Evolutionary conservation across 2,888 invertebrate genomes (phyloP), one percentile per base, ranked within the genome.

Genomic region (Heliconius erato): DNA sequence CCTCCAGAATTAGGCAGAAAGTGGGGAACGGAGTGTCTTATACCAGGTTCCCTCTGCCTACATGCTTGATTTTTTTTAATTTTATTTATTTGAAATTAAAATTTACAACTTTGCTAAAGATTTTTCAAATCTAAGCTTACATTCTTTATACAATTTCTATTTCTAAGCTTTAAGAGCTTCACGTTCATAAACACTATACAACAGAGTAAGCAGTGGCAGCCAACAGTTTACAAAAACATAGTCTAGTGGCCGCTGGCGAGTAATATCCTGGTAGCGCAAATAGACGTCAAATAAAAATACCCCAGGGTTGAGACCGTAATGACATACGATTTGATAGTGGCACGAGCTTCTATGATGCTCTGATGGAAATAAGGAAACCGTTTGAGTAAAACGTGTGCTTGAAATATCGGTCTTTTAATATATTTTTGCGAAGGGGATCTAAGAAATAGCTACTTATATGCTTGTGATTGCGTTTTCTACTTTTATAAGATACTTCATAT

Each of bases 221-320:
- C 78, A 82, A 80, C 84, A 79, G 44, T 84, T 74, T 80, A 80
- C 82, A 82, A 84, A 82, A 84, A 80, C 82, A 84, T 35, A 49
- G 76, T 72, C 78, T 79, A 72, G 72, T 82, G 83, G 90, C 92
- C 88, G 84, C 86, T 83, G 91, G 92, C 90, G 84, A 86, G 91
- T 87, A 92, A 92, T 92, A 93, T 92, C 92, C 92, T 90, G 89
- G 84, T 89, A 88, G 87, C 86, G 90, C 88, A 92, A 91, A 92
- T 89, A 85, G 88, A 88, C 88, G 89, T 79, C 82, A 79, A 76
- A 86, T 84, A 84, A 88, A 89, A 91, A 91, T 89, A 90, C 85
- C 87, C 88, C 86, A 83, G 79, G 81, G 86, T 40, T 69, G 49
- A 16, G 54, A 28, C 44, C 54, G 69, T 81, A 84, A 79, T 84